These are phyloP conservation scores for Sinodicranocentrus sp. DNA, from an alignment of 2,888 invertebrate genomes.

Conservation along the genomic window DNA sequence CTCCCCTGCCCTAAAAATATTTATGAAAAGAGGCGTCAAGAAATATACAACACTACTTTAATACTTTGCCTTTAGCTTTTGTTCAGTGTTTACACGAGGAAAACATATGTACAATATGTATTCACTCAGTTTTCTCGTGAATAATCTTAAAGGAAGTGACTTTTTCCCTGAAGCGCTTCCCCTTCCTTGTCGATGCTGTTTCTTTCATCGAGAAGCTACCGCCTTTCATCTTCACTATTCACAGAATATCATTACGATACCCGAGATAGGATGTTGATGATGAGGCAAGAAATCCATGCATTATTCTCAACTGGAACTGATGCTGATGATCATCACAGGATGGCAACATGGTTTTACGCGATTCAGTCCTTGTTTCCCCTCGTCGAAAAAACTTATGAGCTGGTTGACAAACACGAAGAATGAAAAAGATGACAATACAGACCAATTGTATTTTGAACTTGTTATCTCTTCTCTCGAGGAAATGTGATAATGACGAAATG, in stretches of 20 bases:
- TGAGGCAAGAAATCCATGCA: background rate
- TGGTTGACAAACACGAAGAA: too few relatives aligned
- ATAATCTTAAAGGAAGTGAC: constrained; percentile 55
- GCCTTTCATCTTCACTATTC: background rate
- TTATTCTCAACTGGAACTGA: too few relatives aligned
- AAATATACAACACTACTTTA: background rate
- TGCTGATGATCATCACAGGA: too few relatives aligned
- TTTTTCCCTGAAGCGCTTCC: constrained; percentile 57
- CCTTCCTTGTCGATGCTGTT: constrained; percentile 9
- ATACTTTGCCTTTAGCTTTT: background rate
- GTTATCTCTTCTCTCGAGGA: background rate
- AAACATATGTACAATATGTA: too few relatives aligned
- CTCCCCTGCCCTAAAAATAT: background rate
- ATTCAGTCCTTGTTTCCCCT: too few relatives aligned
- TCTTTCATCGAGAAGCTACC: too few relatives aligned
- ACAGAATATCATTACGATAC: too few relatives aligned
- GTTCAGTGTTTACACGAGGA: too few relatives aligned
- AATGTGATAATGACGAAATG: background rate
- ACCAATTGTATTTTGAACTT: background rate
- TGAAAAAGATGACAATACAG: too few relatives aligned
- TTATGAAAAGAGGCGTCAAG: constrained; percentile 10
- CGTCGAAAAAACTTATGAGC: too few relatives aligned
- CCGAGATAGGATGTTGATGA: constrained; percentile 28
- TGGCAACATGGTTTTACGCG: too few relatives aligned
- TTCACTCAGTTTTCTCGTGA: too few relatives aligned